Evolutionary conservation across 2,888 invertebrate genomes (phyloP).

Genomic region (Archips xylosteana): DNA sequence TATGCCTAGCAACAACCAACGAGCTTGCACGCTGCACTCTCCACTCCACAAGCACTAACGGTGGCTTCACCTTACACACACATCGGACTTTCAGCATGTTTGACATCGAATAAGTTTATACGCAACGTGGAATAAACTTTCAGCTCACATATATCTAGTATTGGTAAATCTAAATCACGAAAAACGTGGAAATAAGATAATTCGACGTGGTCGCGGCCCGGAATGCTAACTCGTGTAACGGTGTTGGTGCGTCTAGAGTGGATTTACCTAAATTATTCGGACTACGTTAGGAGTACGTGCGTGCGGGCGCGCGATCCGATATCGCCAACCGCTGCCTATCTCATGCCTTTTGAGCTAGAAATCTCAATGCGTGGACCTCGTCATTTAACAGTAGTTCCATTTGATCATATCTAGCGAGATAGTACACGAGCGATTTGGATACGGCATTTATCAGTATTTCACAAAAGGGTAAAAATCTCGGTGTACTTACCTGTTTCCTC

Average conservation of each 20-base stretch:
- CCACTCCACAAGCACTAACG: conserved; percentile 48
- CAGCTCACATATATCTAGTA: conserved; percentile 45
- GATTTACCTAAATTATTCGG: conserved; percentile 81
- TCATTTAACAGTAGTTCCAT: background rate
- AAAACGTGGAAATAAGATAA: conserved; percentile 75
- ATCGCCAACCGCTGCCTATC: conserved; percentile 43
- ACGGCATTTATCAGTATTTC: background rate
- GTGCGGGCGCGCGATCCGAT: conserved; percentile 61
- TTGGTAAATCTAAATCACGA: conserved; percentile 68
- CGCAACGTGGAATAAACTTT: background rate
- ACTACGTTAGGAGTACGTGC: conserved; percentile 70
- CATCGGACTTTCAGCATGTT: conserved; percentile 6
- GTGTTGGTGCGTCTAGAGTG: conserved; percentile 70
- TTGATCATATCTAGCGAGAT: background rate
- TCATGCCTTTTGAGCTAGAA: conserved; percentile 24
- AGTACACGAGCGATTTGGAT: background rate
- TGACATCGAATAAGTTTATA: background rate
- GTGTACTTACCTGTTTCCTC: background rate
- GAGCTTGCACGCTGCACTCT: conserved; percentile 65
- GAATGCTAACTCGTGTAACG: conserved; percentile 78
- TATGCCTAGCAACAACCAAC: conserved; percentile 77
- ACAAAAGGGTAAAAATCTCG: background rate
- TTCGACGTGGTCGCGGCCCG: conserved; percentile 62
- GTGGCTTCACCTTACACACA: conserved; percentile 68
- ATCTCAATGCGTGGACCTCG: conserved; percentile 11